phyloP scores from a whole-genome alignment of 92 coral and sea anemone genomes.

The Diadumene lineata region DNA sequence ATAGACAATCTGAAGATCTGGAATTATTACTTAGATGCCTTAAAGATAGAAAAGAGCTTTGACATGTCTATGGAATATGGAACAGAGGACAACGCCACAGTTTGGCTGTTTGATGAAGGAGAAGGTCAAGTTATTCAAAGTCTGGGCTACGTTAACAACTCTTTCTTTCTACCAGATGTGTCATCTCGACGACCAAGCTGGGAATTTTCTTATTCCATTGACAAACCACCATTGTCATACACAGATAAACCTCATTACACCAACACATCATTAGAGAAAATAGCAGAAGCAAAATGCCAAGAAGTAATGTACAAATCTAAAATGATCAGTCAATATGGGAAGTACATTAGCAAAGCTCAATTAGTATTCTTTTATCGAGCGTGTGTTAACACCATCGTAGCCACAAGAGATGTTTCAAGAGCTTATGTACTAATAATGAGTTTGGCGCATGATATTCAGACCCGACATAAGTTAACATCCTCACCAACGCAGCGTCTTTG shows the following conservation, averaged over 20 bases:
- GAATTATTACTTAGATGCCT: conserved; percentile 42
- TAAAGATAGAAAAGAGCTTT: conserved; percentile 40
- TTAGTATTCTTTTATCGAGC: conserved; percentile 52
- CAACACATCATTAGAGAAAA: conserved; percentile 10
- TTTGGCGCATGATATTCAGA: conserved; percentile 48
- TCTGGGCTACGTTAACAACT: conserved; percentile 26
- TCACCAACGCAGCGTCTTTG: conserved; percentile 56
- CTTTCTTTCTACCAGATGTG: conserved; percentile 39
- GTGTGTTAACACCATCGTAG: conserved; percentile 49
- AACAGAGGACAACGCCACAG: conserved; percentile 25
- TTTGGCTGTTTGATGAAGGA: conserved; percentile 71
- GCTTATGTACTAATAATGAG: conserved; percentile 25
- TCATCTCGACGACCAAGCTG: conserved; percentile 49
- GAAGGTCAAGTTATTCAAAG: conserved; percentile 46
- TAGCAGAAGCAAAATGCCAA: conserved; percentile 38
- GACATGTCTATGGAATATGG: conserved; percentile 10
- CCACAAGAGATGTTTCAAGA: conserved; percentile 27
- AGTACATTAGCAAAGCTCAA: conserved; percentile 27
- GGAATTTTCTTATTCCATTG: conserved; percentile 57
- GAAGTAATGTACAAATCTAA: conserved; percentile 33
- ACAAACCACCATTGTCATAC: conserved; percentile 29
- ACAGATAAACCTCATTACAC: neutral
- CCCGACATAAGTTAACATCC: conserved; percentile 19
- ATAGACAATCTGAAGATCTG: conserved; percentile 60
- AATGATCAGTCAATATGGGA: conserved; percentile 27